Evolutionary conservation across 1,140 invertebrate species (phyloP).

Genomic region (Teleogryllus occipitalis): DNA sequence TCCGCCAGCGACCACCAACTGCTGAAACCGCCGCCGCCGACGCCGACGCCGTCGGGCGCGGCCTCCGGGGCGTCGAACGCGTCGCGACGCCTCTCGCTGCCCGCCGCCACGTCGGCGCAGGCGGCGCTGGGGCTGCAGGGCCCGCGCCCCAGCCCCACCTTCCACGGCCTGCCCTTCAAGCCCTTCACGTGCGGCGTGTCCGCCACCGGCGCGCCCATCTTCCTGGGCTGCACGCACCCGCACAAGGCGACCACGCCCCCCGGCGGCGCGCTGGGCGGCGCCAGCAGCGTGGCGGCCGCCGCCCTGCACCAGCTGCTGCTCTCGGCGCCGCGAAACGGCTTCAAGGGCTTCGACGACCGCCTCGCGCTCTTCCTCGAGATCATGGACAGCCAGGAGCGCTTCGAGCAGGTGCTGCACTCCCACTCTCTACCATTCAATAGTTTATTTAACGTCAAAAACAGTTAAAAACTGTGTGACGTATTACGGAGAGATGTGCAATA

Average conservation of each 20-base stretch:
- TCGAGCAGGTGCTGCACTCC: conserved; percentile 55
- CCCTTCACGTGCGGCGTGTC: conserved; percentile 38
- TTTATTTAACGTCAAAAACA: no score
- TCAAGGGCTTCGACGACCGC: conserved; percentile 65
- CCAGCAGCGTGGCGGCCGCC: conserved; percentile 41
- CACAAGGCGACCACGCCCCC: conserved; percentile 39
- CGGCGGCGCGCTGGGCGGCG: conserved; percentile 26
- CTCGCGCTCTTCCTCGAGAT: conserved; percentile 70
- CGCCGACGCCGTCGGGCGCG: conserved; percentile 24
- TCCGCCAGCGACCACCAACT: conserved; percentile 54
- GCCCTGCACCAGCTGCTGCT: conserved; percentile 59
- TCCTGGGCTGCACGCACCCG: conserved; percentile 40
- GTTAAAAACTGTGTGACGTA: no score
- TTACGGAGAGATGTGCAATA: no score
- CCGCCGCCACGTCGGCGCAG: conserved; percentile 15
- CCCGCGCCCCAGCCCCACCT: conserved; percentile 50
- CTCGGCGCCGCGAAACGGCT: conserved; percentile 57
- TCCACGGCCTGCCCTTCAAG: conserved; percentile 48
- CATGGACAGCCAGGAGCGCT: conserved; percentile 66
- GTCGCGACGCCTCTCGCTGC: conserved; percentile 12
- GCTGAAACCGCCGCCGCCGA: conserved; percentile 37
- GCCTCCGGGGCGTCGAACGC: background rate
- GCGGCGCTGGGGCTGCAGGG: conserved; percentile 24
- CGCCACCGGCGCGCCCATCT: conserved; percentile 40
- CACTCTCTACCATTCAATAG: no score